Conservation (phyloP, 2,113 vertebrate genomes). For the Myotis lucifugus region DNA sequence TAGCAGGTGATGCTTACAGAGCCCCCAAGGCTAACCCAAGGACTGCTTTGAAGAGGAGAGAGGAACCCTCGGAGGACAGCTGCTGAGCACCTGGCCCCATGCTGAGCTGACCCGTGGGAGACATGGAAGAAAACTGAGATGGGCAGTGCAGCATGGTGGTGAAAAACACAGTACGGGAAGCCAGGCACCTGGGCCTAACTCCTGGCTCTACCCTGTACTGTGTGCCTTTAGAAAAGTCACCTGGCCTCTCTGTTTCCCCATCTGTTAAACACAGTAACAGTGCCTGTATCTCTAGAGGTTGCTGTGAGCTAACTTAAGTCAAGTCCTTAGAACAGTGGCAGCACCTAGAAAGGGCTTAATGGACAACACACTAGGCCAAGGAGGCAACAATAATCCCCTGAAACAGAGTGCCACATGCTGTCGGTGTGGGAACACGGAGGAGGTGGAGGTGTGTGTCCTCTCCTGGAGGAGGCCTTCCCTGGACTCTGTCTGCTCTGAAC, state of each 20-base stretch:
- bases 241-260: constrained; percentile 12
- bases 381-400: neutral
- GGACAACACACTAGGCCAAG: neutral
- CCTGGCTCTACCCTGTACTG: neutral
- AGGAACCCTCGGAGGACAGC: neutral
- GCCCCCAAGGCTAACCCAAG: neutral
- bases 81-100: neutral
- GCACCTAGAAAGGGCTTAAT: neutral
- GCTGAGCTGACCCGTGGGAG: neutral
- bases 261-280: neutral
- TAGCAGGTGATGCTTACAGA: neutral
- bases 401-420: neutral
- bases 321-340: neutral
- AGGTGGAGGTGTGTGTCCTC: neutral
- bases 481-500: neutral
- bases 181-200: neutral
- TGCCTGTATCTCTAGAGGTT: neutral
- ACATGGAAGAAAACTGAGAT: neutral
- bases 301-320: neutral
- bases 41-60: neutral
- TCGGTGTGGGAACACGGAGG: neutral
- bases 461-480: neutral
- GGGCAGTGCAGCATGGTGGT: rapidly evolving
- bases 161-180: neutral
- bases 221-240: neutral